phyloP scores from a whole-genome alignment of 2,797 vertebrate genomes.

The Siniperca obscura region DNA sequence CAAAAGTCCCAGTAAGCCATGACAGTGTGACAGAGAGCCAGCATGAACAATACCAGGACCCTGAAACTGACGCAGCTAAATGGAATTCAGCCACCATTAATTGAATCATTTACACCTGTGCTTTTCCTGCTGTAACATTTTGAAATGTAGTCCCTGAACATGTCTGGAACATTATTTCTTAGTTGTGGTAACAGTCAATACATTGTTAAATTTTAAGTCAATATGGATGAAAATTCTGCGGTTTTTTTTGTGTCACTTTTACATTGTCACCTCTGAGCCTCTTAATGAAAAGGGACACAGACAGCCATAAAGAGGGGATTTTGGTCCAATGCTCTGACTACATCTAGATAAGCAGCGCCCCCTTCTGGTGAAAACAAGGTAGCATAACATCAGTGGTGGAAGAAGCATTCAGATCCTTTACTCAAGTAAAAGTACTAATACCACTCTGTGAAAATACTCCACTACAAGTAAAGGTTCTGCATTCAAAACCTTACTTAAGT shows the following conservation, averaged over 20 bases:
- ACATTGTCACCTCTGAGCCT: not conserved
- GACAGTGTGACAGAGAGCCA: not conserved
- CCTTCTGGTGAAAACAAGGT: conserved; percentile 55
- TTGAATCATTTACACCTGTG: not conserved
- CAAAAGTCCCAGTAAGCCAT: not conserved
- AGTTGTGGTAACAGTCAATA: not conserved
- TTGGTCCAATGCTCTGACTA: not conserved
- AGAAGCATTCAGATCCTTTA: not conserved
- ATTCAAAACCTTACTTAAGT: too few species aligned
- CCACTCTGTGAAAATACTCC: not conserved
- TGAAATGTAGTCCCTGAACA: not conserved
- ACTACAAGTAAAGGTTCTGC: not conserved
- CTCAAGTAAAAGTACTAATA: too few species aligned
- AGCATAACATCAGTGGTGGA: not conserved
- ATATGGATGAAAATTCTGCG: not conserved
- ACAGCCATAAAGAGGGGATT: not conserved
- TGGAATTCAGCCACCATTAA: not conserved
- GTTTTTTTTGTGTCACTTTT: not conserved
- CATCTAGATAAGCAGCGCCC: conserved; percentile 55
- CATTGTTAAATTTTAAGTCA: not conserved
- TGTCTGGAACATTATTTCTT: not conserved
- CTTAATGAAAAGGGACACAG: not conserved
- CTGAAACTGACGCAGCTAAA: not conserved
- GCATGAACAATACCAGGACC: not conserved
- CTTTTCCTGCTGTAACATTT: not conserved